phyloP scores from a whole-genome alignment of 2,113 vertebrate genomes.

The Xiphorhynchus elegans region DNA sequence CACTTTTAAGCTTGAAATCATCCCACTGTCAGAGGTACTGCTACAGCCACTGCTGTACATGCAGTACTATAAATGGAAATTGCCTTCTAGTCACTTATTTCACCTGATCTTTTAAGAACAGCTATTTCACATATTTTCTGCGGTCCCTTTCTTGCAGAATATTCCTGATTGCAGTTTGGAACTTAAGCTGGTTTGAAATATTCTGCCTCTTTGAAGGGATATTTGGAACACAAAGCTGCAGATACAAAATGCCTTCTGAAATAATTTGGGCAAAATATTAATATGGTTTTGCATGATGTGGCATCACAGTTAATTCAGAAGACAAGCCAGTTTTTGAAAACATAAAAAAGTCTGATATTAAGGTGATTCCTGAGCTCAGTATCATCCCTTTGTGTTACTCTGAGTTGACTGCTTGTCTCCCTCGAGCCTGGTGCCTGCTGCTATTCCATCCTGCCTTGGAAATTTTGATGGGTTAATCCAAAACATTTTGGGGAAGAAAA shows the following conservation, averaged over 20 bases:
- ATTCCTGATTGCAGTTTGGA: neutral
- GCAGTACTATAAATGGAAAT: neutral
- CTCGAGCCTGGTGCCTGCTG: neutral
- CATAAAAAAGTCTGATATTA: neutral
- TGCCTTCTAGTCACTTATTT: neutral
- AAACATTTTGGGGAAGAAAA: neutral
- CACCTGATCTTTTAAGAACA: neutral
- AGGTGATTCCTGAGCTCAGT: neutral
- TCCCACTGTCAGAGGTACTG: neutral
- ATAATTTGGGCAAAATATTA: neutral
- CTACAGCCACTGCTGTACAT: neutral
- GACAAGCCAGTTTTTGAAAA: neutral
- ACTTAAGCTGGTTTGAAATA: neutral
- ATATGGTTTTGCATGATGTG: neutral
- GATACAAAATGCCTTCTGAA: neutral
- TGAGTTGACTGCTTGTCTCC: neutral
- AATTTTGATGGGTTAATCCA: neutral
- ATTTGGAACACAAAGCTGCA: neutral
- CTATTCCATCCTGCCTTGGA: neutral
- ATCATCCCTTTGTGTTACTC: fast-evolving
- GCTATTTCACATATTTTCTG: neutral
- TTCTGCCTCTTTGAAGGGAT: neutral
- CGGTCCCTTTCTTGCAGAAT: neutral
- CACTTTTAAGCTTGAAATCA: neutral
- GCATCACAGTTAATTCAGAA: neutral